phyloP scores from a whole-genome alignment of 1,140 invertebrate genomes.

The Papilio polyxenes region DNA sequence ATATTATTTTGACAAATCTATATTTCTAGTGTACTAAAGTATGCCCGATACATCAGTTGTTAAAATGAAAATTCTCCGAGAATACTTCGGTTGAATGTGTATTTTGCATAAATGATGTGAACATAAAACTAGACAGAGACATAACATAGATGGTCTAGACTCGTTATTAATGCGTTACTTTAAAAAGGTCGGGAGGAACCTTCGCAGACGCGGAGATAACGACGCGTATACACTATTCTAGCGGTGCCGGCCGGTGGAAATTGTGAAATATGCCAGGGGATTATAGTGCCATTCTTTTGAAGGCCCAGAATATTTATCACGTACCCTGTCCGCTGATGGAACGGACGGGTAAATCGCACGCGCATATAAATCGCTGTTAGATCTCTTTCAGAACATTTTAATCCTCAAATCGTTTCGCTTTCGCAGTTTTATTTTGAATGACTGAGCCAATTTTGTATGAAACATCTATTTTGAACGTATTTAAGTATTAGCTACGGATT shows the following conservation, averaged over 20 bases:
- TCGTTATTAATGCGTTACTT: conserved; percentile 59
- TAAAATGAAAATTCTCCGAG: conserved; percentile 17
- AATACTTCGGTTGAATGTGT: background rate
- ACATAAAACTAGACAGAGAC: background rate
- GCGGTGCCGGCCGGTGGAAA: conserved; percentile 54
- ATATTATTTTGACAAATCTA: too few relatives aligned
- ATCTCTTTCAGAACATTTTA: conserved; percentile 26
- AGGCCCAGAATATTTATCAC: conserved; percentile 58
- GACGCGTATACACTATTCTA: conserved; percentile 51
- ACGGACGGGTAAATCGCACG: conserved; percentile 50
- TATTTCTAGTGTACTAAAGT: background rate
- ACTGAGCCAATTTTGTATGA: background rate
- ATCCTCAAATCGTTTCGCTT: background rate
- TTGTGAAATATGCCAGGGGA: conserved; percentile 62
- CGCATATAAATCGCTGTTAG: conserved; percentile 44
- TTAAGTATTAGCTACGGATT: conserved; percentile 28
- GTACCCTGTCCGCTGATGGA: conserved; percentile 51
- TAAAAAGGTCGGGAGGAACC: conserved; percentile 47
- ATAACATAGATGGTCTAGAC: conserved; percentile 51
- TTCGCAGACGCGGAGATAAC: conserved; percentile 49
- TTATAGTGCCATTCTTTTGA: conserved; percentile 56
- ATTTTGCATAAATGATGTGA: conserved; percentile 30
- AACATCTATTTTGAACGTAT: background rate
- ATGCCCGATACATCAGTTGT: background rate
- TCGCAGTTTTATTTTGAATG: background rate